These are phyloP conservation scores for Troglohyphantes excavatus DNA, from an alignment of 2,888 invertebrate species.

Conservation along the genomic window DNA sequence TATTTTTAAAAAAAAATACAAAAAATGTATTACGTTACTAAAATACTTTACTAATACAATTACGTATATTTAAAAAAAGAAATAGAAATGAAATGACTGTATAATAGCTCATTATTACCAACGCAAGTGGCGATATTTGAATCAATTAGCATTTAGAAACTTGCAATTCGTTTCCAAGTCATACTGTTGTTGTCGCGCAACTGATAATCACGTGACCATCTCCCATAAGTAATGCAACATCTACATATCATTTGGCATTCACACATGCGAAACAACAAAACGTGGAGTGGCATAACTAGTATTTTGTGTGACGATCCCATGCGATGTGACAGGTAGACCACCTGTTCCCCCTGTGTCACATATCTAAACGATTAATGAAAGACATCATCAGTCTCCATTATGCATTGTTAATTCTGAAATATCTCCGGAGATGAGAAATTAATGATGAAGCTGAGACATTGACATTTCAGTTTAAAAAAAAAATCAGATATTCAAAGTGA, in stretches of 20 bases:
- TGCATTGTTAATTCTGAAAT: slow-evolving; percentile 15
- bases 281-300: background rate
- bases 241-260: slow-evolving; percentile 25
- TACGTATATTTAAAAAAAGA: too few relatives aligned
- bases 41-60: too few relatives aligned
- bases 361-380: slow-evolving; percentile 14
- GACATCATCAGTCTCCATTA: background rate
- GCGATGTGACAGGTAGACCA: slow-evolving; percentile 20
- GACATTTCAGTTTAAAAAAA: too few relatives aligned
- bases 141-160: too few relatives aligned
- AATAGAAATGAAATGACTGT: too few relatives aligned
- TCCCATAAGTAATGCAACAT: slow-evolving; percentile 8
- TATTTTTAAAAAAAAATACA: too few relatives aligned
- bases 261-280: background rate
- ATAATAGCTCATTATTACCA: too few relatives aligned
- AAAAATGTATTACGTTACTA: too few relatives aligned
- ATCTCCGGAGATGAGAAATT: background rate
- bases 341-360: background rate
- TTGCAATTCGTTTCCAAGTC: too few relatives aligned
- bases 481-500: too few relatives aligned
- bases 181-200: background rate
- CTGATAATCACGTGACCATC: background rate
- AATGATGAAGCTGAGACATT: background rate
- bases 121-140: too few relatives aligned
- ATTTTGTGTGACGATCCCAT: slow-evolving; percentile 1